Base-by-base conservation (phyloP, 1,140 invertebrate genomes). In the Scaptodrosophila lebanonensis region DNA sequence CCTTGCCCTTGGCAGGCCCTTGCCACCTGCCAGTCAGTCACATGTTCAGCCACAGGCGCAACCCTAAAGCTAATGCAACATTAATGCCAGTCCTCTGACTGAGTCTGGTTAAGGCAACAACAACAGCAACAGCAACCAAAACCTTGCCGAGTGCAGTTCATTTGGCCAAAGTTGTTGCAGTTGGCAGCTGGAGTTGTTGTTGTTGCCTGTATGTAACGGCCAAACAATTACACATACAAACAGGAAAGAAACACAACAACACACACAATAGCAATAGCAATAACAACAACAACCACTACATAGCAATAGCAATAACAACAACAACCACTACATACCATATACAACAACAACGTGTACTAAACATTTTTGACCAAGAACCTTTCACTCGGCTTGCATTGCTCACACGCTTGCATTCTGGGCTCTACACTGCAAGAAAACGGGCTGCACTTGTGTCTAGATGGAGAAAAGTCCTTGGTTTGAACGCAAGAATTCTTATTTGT, bases 101-200 rank as follows among this genome's bases (percentile, higher is more conserved):
- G n/a, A n/a, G n/a, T n/a, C n/a, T n/a, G n/a, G n/a, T 30, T 25
- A 29, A 16, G 42, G 42, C 42, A 22, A 44, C 38, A 25, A 52
- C 54, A 76, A 68, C 58, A 77, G 63, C 36, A 57, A 63, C 51
- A 51, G 47, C 22, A 53, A 62, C 43, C 59, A 44, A 49, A 52
- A n/a, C n/a, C n/a, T n/a, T n/a, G 66, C 66, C 54, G 71, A 70
- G 61, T 75, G 70, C 65, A 73, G 69, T 73, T 73, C 60, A 73
- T 73, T 73, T 73, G 70, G 49, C 66, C 66, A 69, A 75, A 75
- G 42, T 49, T 35, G 35, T 39, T 27, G 48, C 32, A 13, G 36
- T 27, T 35, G n/a, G n/a, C n/a, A n/a, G 66, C 33, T 50, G 67
- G 32, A 43, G 62, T 43, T 52, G 56, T 38, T 61, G 50, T 8